Percentiles rank a stretch among this genome's conserved stretches.
These are phyloP conservation scores for Sus scrofa DNA, from an alignment of 2,113 vertebrate species.

Conservation along the genomic window DNA sequence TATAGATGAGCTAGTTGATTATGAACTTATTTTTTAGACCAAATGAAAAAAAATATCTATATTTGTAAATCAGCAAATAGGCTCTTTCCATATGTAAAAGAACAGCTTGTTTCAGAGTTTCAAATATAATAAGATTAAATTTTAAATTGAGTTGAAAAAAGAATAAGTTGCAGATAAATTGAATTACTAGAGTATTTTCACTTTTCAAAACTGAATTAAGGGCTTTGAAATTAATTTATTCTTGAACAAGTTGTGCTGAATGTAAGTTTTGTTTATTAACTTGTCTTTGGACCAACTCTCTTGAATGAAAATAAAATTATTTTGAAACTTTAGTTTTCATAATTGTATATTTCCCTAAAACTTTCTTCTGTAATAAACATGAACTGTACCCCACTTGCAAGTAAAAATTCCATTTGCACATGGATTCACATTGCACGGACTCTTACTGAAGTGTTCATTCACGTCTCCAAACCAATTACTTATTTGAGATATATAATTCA, in stretches of 20 bases:
- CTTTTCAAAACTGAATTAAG: constrained; percentile 75
- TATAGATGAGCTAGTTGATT: background rate
- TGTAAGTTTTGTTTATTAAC: constrained; percentile 61
- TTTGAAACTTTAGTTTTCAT: constrained; percentile 59
- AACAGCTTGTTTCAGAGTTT: constrained; percentile 61
- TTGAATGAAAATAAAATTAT: constrained; percentile 34
- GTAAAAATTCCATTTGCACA: background rate
- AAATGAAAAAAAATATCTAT: background rate
- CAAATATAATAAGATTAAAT: constrained; percentile 71
- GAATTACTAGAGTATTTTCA: constrained; percentile 67
- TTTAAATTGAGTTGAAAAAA: constrained; percentile 69
- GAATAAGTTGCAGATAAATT: constrained; percentile 66
- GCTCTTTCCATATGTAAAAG: background rate
- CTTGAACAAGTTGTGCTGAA: constrained; percentile 58
- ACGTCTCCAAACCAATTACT: background rate
- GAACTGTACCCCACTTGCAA: background rate
- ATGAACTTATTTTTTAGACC: background rate
- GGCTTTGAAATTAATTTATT: constrained; percentile 74
- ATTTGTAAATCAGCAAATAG: background rate
- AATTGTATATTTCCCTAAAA: background rate
- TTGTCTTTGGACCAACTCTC: constrained; percentile 45
- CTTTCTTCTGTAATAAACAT: background rate
- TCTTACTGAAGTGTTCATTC: background rate
- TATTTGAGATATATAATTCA: background rate
- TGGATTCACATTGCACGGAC: background rate